phyloP scores from a whole-genome alignment of 2,113 vertebrate genomes.

The Antechinus flavipes region DNA sequence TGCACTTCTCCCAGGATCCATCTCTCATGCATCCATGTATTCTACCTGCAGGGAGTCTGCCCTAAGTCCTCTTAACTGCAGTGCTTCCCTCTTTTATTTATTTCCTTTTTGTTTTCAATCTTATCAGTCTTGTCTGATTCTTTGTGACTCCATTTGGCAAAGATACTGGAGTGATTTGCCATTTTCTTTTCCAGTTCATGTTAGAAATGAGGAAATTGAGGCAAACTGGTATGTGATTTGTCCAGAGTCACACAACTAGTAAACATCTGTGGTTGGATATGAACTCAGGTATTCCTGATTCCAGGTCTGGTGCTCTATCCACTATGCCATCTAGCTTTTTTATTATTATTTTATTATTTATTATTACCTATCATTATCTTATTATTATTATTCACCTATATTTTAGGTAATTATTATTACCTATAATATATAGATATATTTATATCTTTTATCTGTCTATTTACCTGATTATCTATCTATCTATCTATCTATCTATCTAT shows the following conservation, averaged over 20 bases:
- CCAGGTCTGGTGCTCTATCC: too few relatives aligned
- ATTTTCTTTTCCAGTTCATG: neutral
- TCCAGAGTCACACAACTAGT: neutral
- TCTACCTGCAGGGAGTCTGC: neutral
- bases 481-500: too few relatives aligned
- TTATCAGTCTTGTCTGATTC: neutral
- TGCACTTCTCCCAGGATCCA: neutral
- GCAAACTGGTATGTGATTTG: neutral
- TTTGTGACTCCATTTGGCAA: neutral
- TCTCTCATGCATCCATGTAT: neutral
- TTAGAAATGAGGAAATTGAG: neutral
- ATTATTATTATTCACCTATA: too few relatives aligned
- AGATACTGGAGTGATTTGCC: neutral
- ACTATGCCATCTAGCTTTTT: too few relatives aligned
- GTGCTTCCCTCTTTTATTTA: neutral
- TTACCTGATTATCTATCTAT: too few relatives aligned
- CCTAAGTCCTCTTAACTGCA: neutral
- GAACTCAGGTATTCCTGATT: neutral
- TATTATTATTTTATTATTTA: too few relatives aligned
- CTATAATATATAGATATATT: too few relatives aligned
- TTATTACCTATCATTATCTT: too few relatives aligned
- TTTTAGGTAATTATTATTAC: too few relatives aligned
- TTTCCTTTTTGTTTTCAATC: neutral
- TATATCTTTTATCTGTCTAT: too few relatives aligned
- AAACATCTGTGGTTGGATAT: neutral